A percentile compares a stretch with the other conserved stretches of the same genome.
Evolutionary conservation across 2,888 invertebrate species (phyloP).

Genomic region (Drosophila niveifrons): DNA sequence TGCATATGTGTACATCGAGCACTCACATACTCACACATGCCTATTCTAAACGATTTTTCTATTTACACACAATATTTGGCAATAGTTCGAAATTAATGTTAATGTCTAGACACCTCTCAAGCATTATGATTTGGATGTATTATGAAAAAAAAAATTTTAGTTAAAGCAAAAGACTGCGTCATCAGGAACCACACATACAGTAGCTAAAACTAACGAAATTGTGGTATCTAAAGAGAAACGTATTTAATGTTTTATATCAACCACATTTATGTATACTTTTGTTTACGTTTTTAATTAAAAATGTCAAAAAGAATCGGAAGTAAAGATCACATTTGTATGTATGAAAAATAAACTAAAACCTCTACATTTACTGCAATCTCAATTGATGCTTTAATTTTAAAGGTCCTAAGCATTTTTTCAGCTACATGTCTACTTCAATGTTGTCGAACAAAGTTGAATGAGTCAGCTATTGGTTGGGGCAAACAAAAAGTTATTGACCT

Average conservation of each 20-base stretch:
- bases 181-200: conserved; percentile 39
- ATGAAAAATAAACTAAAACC: conserved; percentile 64
- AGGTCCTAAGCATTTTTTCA: background rate
- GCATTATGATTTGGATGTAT: conserved; percentile 41
- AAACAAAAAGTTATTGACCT: conserved; percentile 67
- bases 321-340: conserved; percentile 51
- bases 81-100: conserved; percentile 61
- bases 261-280: conserved; percentile 65
- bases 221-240: conserved; percentile 39
- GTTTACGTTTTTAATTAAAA: conserved; percentile 49
- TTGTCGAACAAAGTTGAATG: conserved; percentile 16
- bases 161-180: conserved; percentile 46
- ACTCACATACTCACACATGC: conserved; percentile 68
- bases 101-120: conserved; percentile 53
- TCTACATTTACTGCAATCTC: conserved; percentile 48
- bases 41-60: conserved; percentile 55
- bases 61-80: conserved; percentile 51
- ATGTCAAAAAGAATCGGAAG: conserved; percentile 25
- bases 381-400: conserved; percentile 17
- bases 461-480: conserved; percentile 36
- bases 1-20: conserved; percentile 28
- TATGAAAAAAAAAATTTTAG: conserved; percentile 52
- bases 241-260: conserved; percentile 72
- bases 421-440: conserved; percentile 13
- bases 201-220: conserved; percentile 67